Conservation (phyloP, 1,140 invertebrate species). For the Sminthurinus signatus region DNA sequence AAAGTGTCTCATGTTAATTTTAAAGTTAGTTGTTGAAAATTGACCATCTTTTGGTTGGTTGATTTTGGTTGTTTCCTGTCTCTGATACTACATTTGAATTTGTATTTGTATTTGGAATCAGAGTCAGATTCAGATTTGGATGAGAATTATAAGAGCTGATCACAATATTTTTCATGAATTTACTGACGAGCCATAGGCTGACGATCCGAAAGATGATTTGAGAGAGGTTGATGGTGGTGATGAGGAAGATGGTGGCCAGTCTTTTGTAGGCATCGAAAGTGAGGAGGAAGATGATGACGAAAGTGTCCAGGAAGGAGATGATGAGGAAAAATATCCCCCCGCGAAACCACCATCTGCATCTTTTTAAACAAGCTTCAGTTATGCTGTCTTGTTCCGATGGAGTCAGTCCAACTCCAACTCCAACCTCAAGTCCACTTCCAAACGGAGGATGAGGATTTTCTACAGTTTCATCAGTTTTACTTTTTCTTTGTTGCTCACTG, state of each 20-base stretch:
- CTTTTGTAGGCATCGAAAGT: slow-evolving; percentile 4
- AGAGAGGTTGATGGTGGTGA: not conserved
- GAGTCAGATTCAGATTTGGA: too few species aligned
- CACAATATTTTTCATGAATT: not conserved
- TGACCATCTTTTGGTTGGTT: too few species aligned
- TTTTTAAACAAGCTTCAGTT: not conserved
- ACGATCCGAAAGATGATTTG: not conserved
- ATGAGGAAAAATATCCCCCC: not conserved
- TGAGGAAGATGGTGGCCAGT: not conserved
- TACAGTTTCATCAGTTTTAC: not conserved
- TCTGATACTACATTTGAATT: too few species aligned
- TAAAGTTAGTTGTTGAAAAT: too few species aligned
- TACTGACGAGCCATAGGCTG: not conserved
- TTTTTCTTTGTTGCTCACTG: not conserved
- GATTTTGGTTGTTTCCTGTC: too few species aligned
- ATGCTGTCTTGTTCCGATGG: not conserved
- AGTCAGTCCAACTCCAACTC: not conserved
- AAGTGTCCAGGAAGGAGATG: not conserved
- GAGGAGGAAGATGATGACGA: not conserved
- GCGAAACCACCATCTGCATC: not conserved
- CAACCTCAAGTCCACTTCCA: not conserved
- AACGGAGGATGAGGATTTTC: not conserved
- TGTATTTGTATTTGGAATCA: too few species aligned
- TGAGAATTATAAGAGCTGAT: too few species aligned
- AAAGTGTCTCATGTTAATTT: too few species aligned